These are phyloP conservation scores for Tholera decimalis DNA, from an alignment of 2,888 invertebrate genomes.

Conservation along the genomic window DNA sequence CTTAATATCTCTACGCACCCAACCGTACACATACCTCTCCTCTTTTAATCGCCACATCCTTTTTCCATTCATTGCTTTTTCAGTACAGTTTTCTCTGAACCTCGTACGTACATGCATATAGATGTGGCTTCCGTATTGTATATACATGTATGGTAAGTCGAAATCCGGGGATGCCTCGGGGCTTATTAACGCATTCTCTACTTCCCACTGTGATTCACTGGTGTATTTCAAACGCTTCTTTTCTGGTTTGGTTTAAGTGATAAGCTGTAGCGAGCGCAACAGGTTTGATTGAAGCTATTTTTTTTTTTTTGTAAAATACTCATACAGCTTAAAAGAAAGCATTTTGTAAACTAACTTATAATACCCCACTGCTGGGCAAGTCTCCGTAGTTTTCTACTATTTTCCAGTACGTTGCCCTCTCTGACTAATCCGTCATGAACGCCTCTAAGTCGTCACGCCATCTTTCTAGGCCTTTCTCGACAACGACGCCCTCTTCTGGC, in stretches of 20 bases:
- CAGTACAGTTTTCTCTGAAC: conserved; percentile 30
- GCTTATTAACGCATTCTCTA: conserved; percentile 88
- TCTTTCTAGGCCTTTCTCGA: too few species aligned
- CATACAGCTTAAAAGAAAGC: too few species aligned
- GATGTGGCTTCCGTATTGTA: conserved; percentile 44
- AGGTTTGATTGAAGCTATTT: not conserved
- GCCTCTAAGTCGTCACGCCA: too few species aligned
- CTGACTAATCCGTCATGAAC: too few species aligned
- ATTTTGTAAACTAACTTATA: too few species aligned
- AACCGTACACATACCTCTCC: not conserved
- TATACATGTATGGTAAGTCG: conserved; percentile 62
- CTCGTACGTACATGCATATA: conserved; percentile 17
- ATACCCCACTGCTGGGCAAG: too few species aligned
- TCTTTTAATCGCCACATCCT: conserved; percentile 50
- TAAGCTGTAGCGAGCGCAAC: conserved; percentile 38
- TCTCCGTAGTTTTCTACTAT: too few species aligned
- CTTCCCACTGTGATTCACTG: conserved; percentile 84
- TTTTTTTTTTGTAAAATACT: too few species aligned
- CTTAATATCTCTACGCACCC: not conserved
- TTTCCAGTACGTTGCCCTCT: too few species aligned
- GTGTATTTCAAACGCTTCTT: conserved; percentile 84
- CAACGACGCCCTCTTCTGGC: too few species aligned
- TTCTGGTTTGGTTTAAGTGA: conserved; percentile 65
- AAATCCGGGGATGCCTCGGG: conserved; percentile 74
- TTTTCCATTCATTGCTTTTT: conserved; percentile 44